phyloP scores from a whole-genome alignment of 2,888 invertebrate genomes.

The Sarcophaga carnaria region DNA sequence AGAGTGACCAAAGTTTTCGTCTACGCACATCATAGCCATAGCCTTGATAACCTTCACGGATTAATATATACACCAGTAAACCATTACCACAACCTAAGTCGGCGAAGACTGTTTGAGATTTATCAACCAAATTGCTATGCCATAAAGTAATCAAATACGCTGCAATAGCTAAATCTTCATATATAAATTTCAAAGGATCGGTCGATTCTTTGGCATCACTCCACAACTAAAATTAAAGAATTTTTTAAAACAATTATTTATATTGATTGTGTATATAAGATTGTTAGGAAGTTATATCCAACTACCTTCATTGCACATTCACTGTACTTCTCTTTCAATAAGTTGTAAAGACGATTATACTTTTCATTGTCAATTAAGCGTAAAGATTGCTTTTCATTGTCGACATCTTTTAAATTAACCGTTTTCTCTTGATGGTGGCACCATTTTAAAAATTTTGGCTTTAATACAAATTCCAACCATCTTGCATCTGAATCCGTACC shows the following conservation, averaged over 20 bases:
- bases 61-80: slow-evolving; percentile 92
- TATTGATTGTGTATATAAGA: not conserved
- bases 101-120: slow-evolving; percentile 86
- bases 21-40: slow-evolving; percentile 92
- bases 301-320: slow-evolving; percentile 87
- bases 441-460: slow-evolving; percentile 82
- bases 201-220: slow-evolving; percentile 94
- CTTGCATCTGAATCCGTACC: slow-evolving; percentile 66
- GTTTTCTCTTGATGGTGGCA: slow-evolving; percentile 61
- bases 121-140: slow-evolving; percentile 84
- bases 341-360: slow-evolving; percentile 88
- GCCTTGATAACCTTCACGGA: slow-evolving; percentile 91
- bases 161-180: slow-evolving; percentile 97
- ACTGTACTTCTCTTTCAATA: slow-evolving; percentile 91
- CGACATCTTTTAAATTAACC: slow-evolving; percentile 50
- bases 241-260: not conserved
- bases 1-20: slow-evolving; percentile 94
- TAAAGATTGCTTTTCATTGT: slow-evolving; percentile 83
- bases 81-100: slow-evolving; percentile 99
- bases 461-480: slow-evolving; percentile 80
- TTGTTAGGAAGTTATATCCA: slow-evolving; percentile 10
- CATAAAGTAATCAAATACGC: slow-evolving; percentile 92
- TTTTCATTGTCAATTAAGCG: slow-evolving; percentile 86
- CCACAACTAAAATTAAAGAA: slow-evolving; percentile 87
- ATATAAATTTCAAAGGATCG: slow-evolving; percentile 96